These are phyloP conservation scores for Pseudopodoces humilis DNA, from an alignment of 2,113 vertebrate genomes.

Conservation along the genomic window DNA sequence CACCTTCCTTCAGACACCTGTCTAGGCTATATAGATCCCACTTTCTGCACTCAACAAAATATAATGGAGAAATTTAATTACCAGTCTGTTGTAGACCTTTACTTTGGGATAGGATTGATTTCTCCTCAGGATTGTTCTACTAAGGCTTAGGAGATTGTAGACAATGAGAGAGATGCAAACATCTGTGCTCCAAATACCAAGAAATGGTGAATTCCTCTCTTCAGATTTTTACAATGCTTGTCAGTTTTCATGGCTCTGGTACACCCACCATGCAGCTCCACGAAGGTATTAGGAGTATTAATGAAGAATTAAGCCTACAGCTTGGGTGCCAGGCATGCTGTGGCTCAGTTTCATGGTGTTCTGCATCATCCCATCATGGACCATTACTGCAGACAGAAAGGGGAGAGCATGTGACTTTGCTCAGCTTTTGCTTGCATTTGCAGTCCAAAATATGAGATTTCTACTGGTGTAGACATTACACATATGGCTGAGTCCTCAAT, in stretches of 20 bases:
- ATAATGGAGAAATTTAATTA: not conserved
- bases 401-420: not conserved
- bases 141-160: not conserved
- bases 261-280: not conserved
- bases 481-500: not conserved
- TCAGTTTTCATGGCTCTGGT: not conserved
- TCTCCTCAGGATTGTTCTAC: not conserved
- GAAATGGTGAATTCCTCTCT: not conserved
- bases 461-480: not conserved
- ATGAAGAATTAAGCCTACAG: not conserved
- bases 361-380: not conserved
- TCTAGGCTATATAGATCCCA: not conserved
- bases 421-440: not conserved
- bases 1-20: not conserved
- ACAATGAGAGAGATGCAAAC: not conserved
- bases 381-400: not conserved
- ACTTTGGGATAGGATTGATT: not conserved
- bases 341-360: not conserved
- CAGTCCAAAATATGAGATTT: not conserved
- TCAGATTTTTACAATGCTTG: not conserved
- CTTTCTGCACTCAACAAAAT: not conserved
- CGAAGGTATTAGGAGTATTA: not conserved
- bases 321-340: not conserved
- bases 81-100: not conserved
- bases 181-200: not conserved